A percentile compares a stretch with the other conserved stretches of the same genome.
phyloP scores from a whole-genome alignment of 2,113 vertebrate species.

The Pavo muticus region DNA sequence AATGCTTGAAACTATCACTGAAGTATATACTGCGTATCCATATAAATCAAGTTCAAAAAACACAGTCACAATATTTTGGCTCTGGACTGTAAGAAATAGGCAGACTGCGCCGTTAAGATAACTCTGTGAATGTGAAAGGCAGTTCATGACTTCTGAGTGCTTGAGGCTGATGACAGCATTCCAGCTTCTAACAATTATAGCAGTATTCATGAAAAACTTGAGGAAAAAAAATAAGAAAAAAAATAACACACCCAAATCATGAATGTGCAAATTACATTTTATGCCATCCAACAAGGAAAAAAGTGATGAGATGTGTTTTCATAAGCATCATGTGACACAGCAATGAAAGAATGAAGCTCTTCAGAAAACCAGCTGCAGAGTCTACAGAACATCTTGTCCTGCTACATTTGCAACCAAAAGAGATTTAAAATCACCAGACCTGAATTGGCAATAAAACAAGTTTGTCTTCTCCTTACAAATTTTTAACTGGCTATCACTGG shows the following conservation, averaged over 20 bases:
- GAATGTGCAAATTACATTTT: neutral
- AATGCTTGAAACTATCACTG: neutral
- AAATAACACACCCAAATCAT: neutral
- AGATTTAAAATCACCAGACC: neutral
- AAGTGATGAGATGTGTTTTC: neutral
- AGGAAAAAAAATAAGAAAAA: neutral
- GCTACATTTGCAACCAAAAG: neutral
- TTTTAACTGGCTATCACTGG: neutral
- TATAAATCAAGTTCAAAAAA: neutral
- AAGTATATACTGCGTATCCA: neutral
- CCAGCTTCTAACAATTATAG: neutral
- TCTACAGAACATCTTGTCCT: neutral
- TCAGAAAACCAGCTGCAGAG: conserved; percentile 2
- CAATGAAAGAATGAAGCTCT: conserved; percentile 10
- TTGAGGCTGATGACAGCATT: neutral
- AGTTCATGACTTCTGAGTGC: neutral
- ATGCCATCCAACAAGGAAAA: neutral
- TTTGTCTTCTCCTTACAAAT: neutral
- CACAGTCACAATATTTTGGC: neutral
- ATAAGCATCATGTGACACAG: neutral
- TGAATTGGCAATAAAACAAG: neutral
- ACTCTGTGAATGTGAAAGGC: neutral
- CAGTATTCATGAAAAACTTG: neutral
- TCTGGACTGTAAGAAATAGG: neutral
- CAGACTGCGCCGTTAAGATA: neutral